Conservation (phyloP, 2,888 invertebrate genomes). For the Deilephila elpenor region DNA sequence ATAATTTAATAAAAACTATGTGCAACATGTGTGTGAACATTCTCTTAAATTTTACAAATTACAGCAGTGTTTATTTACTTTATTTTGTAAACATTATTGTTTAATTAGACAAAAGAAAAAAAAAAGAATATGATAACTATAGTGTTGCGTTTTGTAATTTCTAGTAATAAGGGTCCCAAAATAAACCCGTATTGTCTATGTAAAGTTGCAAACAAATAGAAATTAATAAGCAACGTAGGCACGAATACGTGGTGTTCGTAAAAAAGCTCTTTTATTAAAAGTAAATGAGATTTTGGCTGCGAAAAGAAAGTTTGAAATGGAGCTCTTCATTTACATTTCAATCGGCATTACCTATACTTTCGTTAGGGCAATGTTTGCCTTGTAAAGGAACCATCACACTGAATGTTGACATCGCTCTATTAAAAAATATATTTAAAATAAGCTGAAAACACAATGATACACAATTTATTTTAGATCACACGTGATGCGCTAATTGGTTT, state of each 20-base stretch:
- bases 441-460: neutral
- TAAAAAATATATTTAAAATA: neutral
- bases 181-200: neutral
- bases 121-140: too few relatives aligned
- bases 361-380: slow-evolving; percentile 46
- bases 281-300: slow-evolving; percentile 59
- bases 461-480: too few relatives aligned
- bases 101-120: too few relatives aligned
- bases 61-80: too few relatives aligned
- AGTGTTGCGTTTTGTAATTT: too few relatives aligned
- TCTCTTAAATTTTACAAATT: too few relatives aligned
- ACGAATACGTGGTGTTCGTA: slow-evolving; percentile 46
- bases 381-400: slow-evolving; percentile 29
- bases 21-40: too few relatives aligned
- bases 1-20: too few relatives aligned
- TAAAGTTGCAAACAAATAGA: slow-evolving; percentile 31
- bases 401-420: neutral
- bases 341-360: slow-evolving; percentile 74
- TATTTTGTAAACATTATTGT: too few relatives aligned
- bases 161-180: too few relatives aligned
- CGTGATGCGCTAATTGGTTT: too few relatives aligned
- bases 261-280: slow-evolving; percentile 58
- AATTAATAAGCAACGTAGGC: slow-evolving; percentile 45
- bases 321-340: slow-evolving; percentile 79
- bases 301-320: slow-evolving; percentile 65